Base-by-base conservation (phyloP, 2,797 vertebrate species). In the Emys orbicularis region DNA sequence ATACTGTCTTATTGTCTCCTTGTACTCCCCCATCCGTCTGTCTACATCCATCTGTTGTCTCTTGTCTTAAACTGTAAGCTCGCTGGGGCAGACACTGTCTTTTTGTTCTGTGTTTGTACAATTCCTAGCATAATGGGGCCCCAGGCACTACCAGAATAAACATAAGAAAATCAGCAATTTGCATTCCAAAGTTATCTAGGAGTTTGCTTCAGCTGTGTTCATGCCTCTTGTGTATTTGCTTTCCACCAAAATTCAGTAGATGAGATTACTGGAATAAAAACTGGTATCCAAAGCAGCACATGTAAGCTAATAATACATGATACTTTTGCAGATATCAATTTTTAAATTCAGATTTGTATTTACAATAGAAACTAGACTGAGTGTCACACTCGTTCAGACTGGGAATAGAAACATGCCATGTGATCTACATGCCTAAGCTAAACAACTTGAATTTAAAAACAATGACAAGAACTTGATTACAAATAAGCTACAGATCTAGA, bases 341-440 rank as follows among this genome's bases (percentile, higher is more conserved):
- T 29, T 82, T 1, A 10, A 27, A 61, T 89, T 77, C 15, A 37
- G 12, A 2, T 8, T 72, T 81, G 52, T 37, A 52, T n/a, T 52
- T 61, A 74, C 1, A 74, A 12, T 9, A 31, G 3, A n/a, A 72
- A 25, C 85, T 87, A 50, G 65, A 84, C 81, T 56, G 83, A 86
- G 74, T 0, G 12, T 37, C n/a, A 16, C 0, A 0, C 56, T 57
- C 68, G 81, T 77, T 15, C 21, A 88, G 41, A 72, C 29, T 29
- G 80, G 86, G n/a, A 91, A 74, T 11, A 74, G 18, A 79, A 84
- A 5, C 65, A 80, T 5, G 12, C 0, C 21, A 13, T 56, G 54
- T 0, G 0, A 84, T 2, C 25, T 29, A 72, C 3, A 23, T 3
- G 18, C n/a, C 1, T 74, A 86, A 31, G 77, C 41, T 57, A n/a